A percentile compares a stretch with the other conserved stretches of the same genome.
These are phyloP conservation scores for Rutilus rutilus DNA, from an alignment of 2,113 vertebrate genomes.

Conservation along the genomic window DNA sequence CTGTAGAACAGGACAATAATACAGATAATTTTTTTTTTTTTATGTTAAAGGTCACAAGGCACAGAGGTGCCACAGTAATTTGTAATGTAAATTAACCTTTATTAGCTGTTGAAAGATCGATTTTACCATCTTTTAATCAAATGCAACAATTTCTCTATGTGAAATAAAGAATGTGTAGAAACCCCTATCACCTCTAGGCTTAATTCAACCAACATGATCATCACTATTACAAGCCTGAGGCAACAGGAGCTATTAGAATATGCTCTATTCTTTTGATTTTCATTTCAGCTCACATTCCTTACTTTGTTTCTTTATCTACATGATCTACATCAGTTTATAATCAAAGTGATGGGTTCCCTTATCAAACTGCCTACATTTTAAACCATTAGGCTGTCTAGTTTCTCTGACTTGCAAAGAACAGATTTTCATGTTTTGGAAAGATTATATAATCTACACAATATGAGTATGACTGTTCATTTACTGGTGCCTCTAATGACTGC, in stretches of 20 bases:
- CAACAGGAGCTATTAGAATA: not conserved
- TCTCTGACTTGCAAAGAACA: not conserved
- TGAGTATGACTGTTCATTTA: not conserved
- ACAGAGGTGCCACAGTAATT: not conserved
- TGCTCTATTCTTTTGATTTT: not conserved
- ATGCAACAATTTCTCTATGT: not conserved
- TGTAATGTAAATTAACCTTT: not conserved
- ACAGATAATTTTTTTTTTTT: too few relatives aligned
- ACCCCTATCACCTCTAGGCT: not conserved
- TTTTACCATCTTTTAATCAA: not conserved
- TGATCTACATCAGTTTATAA: not conserved
- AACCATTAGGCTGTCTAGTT: not conserved
- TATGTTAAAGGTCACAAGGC: not conserved
- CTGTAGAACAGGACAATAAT: too few relatives aligned
- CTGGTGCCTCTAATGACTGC: not conserved
- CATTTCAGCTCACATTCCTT: not conserved
- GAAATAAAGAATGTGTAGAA: not conserved
- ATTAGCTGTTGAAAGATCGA: not conserved
- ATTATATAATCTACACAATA: not conserved
- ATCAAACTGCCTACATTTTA: not conserved
- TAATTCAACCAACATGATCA: not conserved
- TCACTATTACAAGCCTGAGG: not conserved
- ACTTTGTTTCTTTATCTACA: not conserved
- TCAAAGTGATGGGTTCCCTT: not conserved
- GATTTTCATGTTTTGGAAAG: not conserved